phyloP scores from a whole-genome alignment of 1,140 invertebrate species.

The Drosophila elegans region DNA sequence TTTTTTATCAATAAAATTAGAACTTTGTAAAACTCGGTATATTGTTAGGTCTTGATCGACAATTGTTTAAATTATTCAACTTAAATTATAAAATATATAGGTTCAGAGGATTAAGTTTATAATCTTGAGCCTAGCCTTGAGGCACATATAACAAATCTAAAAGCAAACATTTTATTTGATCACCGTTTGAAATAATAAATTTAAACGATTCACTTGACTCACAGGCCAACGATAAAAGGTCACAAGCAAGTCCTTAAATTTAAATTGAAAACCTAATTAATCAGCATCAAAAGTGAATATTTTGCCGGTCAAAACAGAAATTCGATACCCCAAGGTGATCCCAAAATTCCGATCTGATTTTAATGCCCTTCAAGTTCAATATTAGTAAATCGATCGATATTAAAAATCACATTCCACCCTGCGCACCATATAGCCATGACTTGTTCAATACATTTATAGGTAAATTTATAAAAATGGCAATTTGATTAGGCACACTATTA shows the following conservation, averaged over 20 bases:
- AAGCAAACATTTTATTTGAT: too few species aligned
- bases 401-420: constrained; percentile 35
- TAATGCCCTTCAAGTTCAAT: constrained; percentile 50
- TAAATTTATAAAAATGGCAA: constrained; percentile 81
- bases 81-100: too few species aligned
- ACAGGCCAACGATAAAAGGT: too few species aligned
- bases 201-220: too few species aligned
- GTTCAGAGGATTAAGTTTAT: too few species aligned
- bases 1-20: too few species aligned
- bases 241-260: not conserved
- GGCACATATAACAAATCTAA: too few species aligned
- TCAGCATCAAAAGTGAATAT: not conserved
- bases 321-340: constrained; percentile 3
- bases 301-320: not conserved
- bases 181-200: too few species aligned
- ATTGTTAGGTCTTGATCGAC: too few species aligned
- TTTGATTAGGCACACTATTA: constrained; percentile 67
- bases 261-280: not conserved
- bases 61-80: too few species aligned
- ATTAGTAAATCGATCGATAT: constrained; percentile 31
- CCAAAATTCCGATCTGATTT: constrained; percentile 12
- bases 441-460: constrained; percentile 58
- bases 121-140: too few species aligned
- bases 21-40: too few species aligned
- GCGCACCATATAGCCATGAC: constrained; percentile 34